Evolutionary conservation across 2,888 invertebrate species (phyloP).

Genomic region (Amphipoea oculea): DNA sequence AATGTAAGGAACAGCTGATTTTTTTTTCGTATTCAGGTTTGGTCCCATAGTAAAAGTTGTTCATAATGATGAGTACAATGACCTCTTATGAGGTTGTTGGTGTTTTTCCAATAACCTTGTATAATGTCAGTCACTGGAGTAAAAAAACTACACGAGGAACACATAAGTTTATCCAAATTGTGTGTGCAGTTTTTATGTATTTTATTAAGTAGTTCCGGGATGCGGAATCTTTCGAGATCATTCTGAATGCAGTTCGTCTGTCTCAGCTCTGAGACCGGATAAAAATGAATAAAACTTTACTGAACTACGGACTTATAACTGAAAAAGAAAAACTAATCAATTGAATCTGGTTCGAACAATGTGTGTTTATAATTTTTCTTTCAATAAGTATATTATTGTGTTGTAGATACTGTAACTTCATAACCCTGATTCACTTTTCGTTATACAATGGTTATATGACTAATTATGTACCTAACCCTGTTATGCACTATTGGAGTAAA

Average conservation of each 20-base stretch:
- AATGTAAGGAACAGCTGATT: too few relatives aligned
- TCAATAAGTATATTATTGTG: background rate
- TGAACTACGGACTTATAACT: background rate
- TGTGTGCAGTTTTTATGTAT: background rate
- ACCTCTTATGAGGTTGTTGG: too few relatives aligned
- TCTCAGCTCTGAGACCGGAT: background rate
- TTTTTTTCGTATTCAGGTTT: too few relatives aligned
- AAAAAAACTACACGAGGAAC: background rate
- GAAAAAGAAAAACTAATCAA: slow-evolving; percentile 24
- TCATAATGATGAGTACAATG: too few relatives aligned
- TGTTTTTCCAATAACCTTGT: too few relatives aligned
- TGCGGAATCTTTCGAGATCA: background rate
- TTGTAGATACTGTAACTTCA: slow-evolving; percentile 8
- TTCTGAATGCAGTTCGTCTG: background rate
- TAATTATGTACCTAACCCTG: too few relatives aligned
- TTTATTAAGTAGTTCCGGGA: background rate
- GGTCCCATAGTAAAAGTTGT: too few relatives aligned
- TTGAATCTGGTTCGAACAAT: slow-evolving; percentile 36
- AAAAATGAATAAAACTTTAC: background rate
- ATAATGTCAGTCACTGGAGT: background rate
- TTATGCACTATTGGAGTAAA: background rate
- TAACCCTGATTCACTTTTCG: slow-evolving; percentile 15
- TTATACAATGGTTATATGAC: background rate
- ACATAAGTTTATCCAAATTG: background rate
- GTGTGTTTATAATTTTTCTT: slow-evolving; percentile 31